phyloP scores from a whole-genome alignment of 1,140 invertebrate genomes.

The Tachypleus tridentatus region DNA sequence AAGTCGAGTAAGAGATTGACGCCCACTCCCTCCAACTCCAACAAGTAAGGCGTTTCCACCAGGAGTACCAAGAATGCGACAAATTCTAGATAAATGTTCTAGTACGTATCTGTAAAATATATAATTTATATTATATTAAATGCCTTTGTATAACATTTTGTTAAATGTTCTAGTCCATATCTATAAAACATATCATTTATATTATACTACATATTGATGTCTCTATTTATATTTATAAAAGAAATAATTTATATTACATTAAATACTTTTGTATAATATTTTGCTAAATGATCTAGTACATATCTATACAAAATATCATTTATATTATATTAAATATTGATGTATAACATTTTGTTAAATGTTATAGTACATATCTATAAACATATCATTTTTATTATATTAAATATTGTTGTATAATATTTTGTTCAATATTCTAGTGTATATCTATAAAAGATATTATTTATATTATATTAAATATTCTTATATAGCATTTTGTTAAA shows the following conservation, averaged over 20 bases:
- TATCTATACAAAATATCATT: constrained; percentile 52
- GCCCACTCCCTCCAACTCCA: constrained; percentile 76
- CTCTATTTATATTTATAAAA: too few relatives aligned
- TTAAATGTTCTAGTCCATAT: too few relatives aligned
- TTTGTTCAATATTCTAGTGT: too few relatives aligned
- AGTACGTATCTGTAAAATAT: constrained; percentile 66
- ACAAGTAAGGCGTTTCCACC: constrained; percentile 61
- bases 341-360: too few relatives aligned
- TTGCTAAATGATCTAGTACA: constrained; percentile 73
- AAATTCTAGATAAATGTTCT: constrained; percentile 75
- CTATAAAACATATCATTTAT: too few relatives aligned
- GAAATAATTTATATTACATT: too few relatives aligned
- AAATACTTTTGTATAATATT: constrained; percentile 26
- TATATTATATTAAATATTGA: not conserved
- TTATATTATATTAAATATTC: not conserved
- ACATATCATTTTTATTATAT: too few relatives aligned
- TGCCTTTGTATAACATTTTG: constrained; percentile 21
- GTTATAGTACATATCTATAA: too few relatives aligned
- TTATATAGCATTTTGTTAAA: too few relatives aligned
- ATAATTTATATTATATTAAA: not conserved
- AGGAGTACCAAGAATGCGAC: constrained; percentile 67
- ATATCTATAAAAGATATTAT: constrained; percentile 44
- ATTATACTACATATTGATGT: too few relatives aligned
- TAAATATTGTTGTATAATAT: too few relatives aligned
- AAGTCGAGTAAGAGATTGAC: constrained; percentile 69